Conservation (phyloP, 2,797 vertebrate genomes). For the Coilia nasus region DNA sequence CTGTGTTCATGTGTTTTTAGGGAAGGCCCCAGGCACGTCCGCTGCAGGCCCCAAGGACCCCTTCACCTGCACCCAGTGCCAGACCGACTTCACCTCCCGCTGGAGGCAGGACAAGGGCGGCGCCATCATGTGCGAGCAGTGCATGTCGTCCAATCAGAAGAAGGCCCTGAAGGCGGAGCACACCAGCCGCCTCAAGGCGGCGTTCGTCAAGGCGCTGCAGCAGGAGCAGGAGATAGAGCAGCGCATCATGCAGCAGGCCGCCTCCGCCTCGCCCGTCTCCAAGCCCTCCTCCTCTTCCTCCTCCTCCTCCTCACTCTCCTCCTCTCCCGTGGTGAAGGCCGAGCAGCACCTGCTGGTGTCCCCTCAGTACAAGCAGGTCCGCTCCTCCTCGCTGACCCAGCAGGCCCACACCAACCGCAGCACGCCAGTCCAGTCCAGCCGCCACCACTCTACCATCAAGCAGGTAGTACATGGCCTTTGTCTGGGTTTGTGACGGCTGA, state of each 20-base stretch:
- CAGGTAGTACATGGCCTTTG: conserved; percentile 71
- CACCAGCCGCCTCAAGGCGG: conserved; percentile 93
- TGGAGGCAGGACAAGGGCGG: conserved; percentile 96
- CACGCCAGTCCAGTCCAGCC: conserved; percentile 65
- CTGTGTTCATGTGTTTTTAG: conserved; percentile 54
- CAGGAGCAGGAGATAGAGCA: conserved; percentile 99
- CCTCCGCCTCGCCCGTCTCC: conserved; percentile 61
- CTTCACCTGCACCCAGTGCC: conserved; percentile 91
- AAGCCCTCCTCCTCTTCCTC: conserved; percentile 62
- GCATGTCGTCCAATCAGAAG: conserved; percentile 98
- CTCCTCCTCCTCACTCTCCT: conserved; percentile 59
- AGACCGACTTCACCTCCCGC: conserved; percentile 98
- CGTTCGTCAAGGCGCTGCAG: conserved; percentile 96
- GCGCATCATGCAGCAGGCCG: conserved; percentile 89
- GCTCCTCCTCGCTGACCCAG: conserved; percentile 61
- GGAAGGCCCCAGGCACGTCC: conserved; percentile 72
- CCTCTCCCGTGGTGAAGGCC: conserved; percentile 69
- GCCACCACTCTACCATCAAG: conserved; percentile 86
- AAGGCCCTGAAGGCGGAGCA: conserved; percentile 95
- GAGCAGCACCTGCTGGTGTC: conserved; percentile 71
- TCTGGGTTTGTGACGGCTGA: no score
- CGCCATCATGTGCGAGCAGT: conserved; percentile 92
- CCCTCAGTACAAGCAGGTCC: conserved; percentile 76
- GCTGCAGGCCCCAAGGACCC: conserved; percentile 84
- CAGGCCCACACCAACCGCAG: conserved; percentile 70